Percentiles rank a stretch among this genome's conserved stretches.
Evolutionary conservation across 1,140 invertebrate genomes (phyloP).

Genomic region (Asobara japonica): DNA sequence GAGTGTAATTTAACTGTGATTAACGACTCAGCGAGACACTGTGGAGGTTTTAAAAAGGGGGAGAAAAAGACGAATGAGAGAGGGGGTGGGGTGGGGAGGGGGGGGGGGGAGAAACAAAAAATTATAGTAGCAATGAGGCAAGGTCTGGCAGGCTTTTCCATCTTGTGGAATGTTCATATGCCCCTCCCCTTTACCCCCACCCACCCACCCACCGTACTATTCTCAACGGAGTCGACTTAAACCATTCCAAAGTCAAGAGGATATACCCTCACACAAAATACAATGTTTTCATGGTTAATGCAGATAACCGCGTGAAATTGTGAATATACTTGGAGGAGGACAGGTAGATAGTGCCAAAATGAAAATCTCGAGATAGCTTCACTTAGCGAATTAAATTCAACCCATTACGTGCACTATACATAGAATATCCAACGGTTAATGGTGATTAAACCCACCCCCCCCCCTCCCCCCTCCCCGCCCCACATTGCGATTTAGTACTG

Average conservation of each 20-base stretch:
- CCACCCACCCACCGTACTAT: background rate
- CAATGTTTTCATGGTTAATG: background rate
- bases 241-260: background rate
- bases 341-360: conserved; percentile 17
- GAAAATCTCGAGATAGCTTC: conserved; percentile 24
- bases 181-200: background rate
- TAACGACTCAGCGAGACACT: conserved; percentile 27
- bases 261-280: background rate
- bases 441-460: conserved; percentile 30
- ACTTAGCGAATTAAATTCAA: conserved; percentile 33
- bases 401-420: background rate
- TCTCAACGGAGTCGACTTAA: background rate
- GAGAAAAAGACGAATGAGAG: background rate
- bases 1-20: conserved; percentile 28
- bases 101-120: background rate
- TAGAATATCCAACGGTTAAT: conserved; percentile 21
- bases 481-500: conserved; percentile 19
- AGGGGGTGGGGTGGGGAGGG: background rate
- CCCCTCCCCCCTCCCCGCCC: background rate
- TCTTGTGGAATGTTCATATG: conserved; percentile 5
- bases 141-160: conserved; percentile 8
- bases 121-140: background rate
- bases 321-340: background rate
- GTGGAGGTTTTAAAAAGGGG: background rate
- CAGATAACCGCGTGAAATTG: background rate